Evolutionary conservation across 1,140 invertebrate species (phyloP).

Genomic region (Triops cancriformis): DNA sequence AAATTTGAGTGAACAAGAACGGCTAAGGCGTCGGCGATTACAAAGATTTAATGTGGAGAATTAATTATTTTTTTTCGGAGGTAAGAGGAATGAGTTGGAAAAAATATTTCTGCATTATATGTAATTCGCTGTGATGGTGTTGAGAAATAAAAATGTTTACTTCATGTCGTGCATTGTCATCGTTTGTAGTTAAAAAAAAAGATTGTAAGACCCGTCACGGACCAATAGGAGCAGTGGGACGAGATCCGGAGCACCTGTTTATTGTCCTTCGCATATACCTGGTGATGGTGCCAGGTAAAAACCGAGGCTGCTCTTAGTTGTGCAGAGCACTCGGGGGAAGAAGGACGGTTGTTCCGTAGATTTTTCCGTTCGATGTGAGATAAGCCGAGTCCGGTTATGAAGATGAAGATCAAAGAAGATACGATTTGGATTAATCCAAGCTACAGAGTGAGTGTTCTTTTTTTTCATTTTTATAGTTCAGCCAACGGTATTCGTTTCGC

Average conservation of each 20-base stretch:
- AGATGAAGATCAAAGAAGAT: background rate
- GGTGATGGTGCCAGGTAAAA: background rate
- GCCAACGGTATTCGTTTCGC: background rate
- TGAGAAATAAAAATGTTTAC: background rate
- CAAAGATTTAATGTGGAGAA: constrained; percentile 24
- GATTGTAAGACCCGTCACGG: constrained; percentile 7
- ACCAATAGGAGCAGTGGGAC: background rate
- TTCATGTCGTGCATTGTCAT: background rate
- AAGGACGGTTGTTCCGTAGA: background rate
- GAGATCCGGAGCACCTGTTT: background rate
- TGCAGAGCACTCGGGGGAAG: background rate
- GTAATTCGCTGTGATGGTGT: constrained; percentile 13
- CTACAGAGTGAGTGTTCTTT: background rate
- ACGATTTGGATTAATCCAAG: constrained; percentile 5
- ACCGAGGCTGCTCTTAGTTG: constrained; percentile 8
- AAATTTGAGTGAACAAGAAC: constrained; percentile 25
- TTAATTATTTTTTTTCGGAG: constrained; percentile 1
- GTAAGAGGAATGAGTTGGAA: background rate
- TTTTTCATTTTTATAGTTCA: background rate
- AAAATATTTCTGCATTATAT: constrained; percentile 15
- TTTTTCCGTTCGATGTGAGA: background rate
- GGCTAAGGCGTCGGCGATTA: constrained; percentile 23
- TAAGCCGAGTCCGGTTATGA: background rate
- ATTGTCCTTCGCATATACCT: background rate
- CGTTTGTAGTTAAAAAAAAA: background rate